Evolutionary conservation across 2,113 vertebrate species (phyloP), one percentile per base, ranked within the genome.

Genomic region (Elachura formosa): DNA sequence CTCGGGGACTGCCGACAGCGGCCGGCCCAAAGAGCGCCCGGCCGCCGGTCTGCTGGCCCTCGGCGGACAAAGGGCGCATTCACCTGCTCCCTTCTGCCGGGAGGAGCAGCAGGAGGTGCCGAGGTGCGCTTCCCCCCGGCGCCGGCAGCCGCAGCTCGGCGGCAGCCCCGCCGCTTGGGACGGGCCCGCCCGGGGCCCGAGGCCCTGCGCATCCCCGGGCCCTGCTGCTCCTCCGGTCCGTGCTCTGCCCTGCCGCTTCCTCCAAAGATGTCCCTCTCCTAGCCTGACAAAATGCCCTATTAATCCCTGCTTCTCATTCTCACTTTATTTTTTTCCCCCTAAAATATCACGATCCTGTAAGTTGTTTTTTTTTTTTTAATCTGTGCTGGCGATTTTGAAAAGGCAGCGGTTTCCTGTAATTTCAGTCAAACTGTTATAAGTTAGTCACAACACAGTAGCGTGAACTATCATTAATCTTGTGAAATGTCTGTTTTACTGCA

Each of bases 21-120:
- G 24, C 58, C 18, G 46, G 51, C 67, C 25, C 62, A 4, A 4
- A n/a, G 18, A 58, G 33, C 33, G 8, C 58, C 43, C 5, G 13
- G 31, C 31, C 14, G 7, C 4, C 58, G 34, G 12, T 67, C n/a
- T 40, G 58, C 58, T 6, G 48, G 63, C 21, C 40, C 34, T 28
- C 12, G 77, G 58, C 69, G 93, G 61, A 87, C 91, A 87, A 92
- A 92, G 91, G 86, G 91, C 74, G 28, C 61, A 4, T 85, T 90
- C 93, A 94, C 89, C 93, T 94, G 93, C 69, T 59, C 59, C 77
- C 58, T 55, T 17, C 26, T 11, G 49, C 58, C 6, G 51, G 31
- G 29, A 71, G 62, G 75, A 45, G 67, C 69, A 45, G 73, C 64
- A 25, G 55, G 34, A 21, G 34, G 56, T 7, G 10, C 77, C 11